Base-by-base conservation (phyloP, 2,113 vertebrate species). In the Larimichthys crocea region DNA sequence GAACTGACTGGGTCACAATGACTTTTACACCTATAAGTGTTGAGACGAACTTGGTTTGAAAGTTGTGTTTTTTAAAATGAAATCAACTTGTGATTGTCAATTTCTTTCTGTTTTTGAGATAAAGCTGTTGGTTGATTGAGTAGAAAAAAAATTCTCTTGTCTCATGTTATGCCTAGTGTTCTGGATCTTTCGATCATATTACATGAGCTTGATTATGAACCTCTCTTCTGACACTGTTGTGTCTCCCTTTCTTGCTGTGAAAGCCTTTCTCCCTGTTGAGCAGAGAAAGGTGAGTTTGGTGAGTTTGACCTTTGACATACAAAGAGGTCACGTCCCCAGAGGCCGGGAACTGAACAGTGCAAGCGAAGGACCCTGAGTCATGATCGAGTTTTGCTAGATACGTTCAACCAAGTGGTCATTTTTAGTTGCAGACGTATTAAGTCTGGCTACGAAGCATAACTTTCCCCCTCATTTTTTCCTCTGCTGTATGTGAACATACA, bases 271-370 rank as follows among this genome's bases (percentile, higher is more conserved):
- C 26, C 52, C 44, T 5, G 10, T 67, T 26, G 46, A 48, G 55
- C 59, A 63, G 31, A 59, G 74, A 70, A 74, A 86, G 82, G 82
- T 81, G 84, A 85, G 80, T 72, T 67, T 74, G 29, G 87, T 89
- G 82, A 67, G 71, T 82, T 84, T 91, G 83, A 74, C 80, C 74
- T 87, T 76, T 91, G 77, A 89, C 83, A 22, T 44, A 3, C 35
- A 55, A 31, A 11, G 46, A 69, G 72, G 65, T 76, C 81, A 76
- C 48, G 72, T 74, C 70, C 80, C 85, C 64, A 29, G 56, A 72
- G 87, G 86, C 67, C 63, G 26, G 5, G 26, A 62, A 16, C 29
- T 42, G 40, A 59, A 26, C 31, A 59, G 40, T 22, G 46, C 26
- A 49, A 70, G 52, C 64, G 74, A 64, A 63, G 19, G 7, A 19